Evolutionary conservation across 2,888 invertebrate genomes (phyloP).

Genomic region (Digitonthophagus gazella): DNA sequence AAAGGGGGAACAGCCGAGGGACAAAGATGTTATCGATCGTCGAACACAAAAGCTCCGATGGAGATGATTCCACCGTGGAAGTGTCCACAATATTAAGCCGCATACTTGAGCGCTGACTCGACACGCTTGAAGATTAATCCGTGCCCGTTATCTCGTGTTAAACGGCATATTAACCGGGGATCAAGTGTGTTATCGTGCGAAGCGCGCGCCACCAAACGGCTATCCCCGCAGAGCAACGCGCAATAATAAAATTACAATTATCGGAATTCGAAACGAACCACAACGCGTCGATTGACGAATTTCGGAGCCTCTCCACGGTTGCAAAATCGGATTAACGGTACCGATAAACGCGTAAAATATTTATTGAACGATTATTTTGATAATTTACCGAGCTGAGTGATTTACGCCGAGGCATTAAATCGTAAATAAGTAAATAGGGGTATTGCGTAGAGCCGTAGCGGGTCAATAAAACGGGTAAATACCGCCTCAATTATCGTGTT

Average conservation of each 20-base stretch:
- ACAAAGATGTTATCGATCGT: too few species aligned
- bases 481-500: not conserved
- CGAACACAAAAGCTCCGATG: too few species aligned
- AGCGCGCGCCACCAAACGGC: not conserved
- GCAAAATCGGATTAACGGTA: not conserved
- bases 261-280: too few species aligned
- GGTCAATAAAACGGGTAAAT: not conserved
- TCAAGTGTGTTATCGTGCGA: constrained; percentile 24
- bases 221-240: not conserved
- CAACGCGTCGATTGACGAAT: too few species aligned
- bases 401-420: not conserved
- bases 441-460: too few species aligned
- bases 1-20: too few species aligned
- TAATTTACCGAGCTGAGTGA: not conserved
- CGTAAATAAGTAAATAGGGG: not conserved
- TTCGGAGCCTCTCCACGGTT: not conserved
- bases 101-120: constrained; percentile 33
- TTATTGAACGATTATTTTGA: not conserved
- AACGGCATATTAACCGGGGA: constrained; percentile 25
- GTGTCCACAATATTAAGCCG: constrained; percentile 33
- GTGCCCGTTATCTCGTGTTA: constrained; percentile 31
- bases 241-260: not conserved
- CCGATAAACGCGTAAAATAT: not conserved
- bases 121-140: constrained; percentile 33
- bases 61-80: constrained; percentile 18